phyloP scores from a whole-genome alignment of 1,140 invertebrate species.

The Hyposmocoma kahamanoa region DNA sequence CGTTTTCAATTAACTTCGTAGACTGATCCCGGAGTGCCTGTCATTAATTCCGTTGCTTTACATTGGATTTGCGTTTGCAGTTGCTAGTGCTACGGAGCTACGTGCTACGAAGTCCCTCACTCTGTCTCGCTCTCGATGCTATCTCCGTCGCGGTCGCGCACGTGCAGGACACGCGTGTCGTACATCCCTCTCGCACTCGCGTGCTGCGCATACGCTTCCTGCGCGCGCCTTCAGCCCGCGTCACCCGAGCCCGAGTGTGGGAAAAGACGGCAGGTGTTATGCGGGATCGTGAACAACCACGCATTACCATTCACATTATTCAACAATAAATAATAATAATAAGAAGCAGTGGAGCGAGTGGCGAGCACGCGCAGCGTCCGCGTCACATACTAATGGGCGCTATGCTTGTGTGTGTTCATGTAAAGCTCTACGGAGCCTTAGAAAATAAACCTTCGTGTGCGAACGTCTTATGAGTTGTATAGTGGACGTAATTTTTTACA shows the following conservation, averaged over 20 bases:
- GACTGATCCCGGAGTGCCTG: constrained; percentile 10
- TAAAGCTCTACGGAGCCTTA: constrained; percentile 13
- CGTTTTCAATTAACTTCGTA: constrained; percentile 24
- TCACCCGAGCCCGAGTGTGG: constrained; percentile 56
- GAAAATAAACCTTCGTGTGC: constrained; percentile 23
- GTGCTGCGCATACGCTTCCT: constrained; percentile 35
- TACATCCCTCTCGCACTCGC: constrained; percentile 42
- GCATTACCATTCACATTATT: constrained; percentile 73
- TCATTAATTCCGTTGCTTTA: constrained; percentile 21
- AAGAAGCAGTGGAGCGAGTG: constrained; percentile 69
- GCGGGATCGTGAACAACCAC: constrained; percentile 71
- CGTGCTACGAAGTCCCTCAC: constrained; percentile 23
- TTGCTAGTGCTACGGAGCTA: constrained; percentile 35
- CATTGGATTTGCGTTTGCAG: constrained; percentile 21
- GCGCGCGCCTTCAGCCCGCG: constrained; percentile 47
- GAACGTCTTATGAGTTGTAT: constrained; percentile 37
- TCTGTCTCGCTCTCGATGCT: constrained; percentile 23
- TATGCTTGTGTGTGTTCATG: constrained; percentile 34
- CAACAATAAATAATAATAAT: constrained; percentile 73
- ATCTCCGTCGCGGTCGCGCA: constrained; percentile 28
- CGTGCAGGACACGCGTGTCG: constrained; percentile 51
- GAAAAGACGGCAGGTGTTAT: constrained; percentile 72
- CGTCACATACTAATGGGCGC: constrained; percentile 56
- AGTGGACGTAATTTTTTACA: constrained; percentile 39
- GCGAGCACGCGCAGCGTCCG: constrained; percentile 63